Evolutionary conservation across 2,888 invertebrate genomes (phyloP).

Genomic region (Noctuana brunneofusca): DNA sequence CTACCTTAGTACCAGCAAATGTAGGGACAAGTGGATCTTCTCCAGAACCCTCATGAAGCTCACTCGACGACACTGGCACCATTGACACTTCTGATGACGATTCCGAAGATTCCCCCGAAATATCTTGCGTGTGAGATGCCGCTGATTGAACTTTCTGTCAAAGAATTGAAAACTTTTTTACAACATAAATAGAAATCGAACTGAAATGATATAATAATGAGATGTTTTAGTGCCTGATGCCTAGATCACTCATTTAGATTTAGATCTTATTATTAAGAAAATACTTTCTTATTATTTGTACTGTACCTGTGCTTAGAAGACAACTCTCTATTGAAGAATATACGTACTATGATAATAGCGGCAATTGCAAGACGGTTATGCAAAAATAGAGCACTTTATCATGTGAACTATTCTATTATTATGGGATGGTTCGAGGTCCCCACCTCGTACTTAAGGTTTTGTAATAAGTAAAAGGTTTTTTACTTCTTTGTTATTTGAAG

Average conservation of each 20-base stretch:
- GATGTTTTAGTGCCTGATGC: too few species aligned
- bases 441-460: too few species aligned
- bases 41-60: constrained; percentile 70
- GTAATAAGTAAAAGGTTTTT: too few species aligned
- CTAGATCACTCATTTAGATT: too few species aligned
- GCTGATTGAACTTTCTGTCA: constrained; percentile 41
- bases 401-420: constrained; percentile 14
- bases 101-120: constrained; percentile 59
- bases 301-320: too few species aligned
- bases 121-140: constrained; percentile 42
- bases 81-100: constrained; percentile 57
- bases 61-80: constrained; percentile 58
- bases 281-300: too few species aligned
- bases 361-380: constrained; percentile 2
- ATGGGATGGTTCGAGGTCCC: neutral
- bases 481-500: neutral
- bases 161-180: neutral
- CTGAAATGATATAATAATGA: too few species aligned
- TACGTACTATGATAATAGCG: neutral
- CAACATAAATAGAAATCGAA: too few species aligned
- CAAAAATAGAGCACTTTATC: constrained; percentile 3
- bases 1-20: constrained; percentile 53
- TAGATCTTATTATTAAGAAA: too few species aligned
- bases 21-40: constrained; percentile 68
- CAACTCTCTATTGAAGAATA: neutral